Percentiles rank a stretch among this genome's conserved stretches.
These are phyloP conservation scores for Mobula hypostoma DNA, from an alignment of 2,113 vertebrate genomes.

Conservation along the genomic window DNA sequence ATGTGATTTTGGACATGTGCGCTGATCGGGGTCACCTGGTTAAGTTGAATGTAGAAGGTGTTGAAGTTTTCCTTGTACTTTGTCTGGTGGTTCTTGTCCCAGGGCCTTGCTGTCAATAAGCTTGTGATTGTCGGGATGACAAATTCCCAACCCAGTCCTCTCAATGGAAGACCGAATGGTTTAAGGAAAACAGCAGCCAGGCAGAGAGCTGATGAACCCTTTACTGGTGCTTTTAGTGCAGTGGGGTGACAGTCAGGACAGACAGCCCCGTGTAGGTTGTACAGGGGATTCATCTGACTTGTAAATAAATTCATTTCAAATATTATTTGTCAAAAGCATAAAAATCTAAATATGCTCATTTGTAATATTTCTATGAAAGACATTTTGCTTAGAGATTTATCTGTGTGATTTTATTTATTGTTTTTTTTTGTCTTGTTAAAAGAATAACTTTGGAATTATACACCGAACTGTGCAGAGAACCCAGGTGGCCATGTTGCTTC, in stretches of 20 bases:
- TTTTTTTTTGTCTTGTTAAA: neutral
- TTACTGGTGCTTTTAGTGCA: neutral
- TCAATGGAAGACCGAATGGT: too few relatives aligned
- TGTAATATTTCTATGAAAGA: constrained; percentile 36
- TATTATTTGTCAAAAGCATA: constrained; percentile 31
- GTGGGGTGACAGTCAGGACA: neutral
- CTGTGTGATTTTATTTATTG: constrained; percentile 31
- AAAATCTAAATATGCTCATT: constrained; percentile 34
- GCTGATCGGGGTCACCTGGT: neutral
- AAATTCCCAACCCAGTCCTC: neutral
- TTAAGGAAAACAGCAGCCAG: neutral
- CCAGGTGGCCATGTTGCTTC: neutral
- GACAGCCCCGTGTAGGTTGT: neutral
- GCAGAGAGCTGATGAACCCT: neutral
- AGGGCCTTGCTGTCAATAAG: neutral
- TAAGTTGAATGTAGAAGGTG: neutral
- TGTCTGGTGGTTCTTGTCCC: neutral
- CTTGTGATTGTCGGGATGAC: neutral
- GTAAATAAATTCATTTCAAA: constrained; percentile 32
- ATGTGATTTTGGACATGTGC: neutral
- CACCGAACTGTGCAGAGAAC: constrained; percentile 24
- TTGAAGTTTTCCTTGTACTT: neutral
- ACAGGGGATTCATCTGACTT: constrained; percentile 21
- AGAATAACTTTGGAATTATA: constrained; percentile 33
- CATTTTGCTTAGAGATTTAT: constrained; percentile 35